Percentiles rank a stretch among this genome's conserved stretches.
Conservation (phyloP, 2,888 invertebrate genomes). For the Macroteleia sp. region DNA sequence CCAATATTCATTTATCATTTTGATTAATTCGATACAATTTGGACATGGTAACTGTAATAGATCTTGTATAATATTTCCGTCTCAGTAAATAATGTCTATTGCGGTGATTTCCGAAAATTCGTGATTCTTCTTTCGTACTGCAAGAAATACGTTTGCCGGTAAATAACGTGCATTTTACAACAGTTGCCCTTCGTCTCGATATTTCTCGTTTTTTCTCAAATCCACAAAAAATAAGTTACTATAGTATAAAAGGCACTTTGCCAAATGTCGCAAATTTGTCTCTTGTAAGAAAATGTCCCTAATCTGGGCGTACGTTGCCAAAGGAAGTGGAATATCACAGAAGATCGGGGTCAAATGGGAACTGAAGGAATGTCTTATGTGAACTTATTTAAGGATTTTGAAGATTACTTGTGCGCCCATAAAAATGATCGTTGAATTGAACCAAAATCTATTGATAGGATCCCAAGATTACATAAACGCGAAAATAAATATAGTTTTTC, state of each 20-base stretch:
- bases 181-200: not conserved
- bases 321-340: constrained; percentile 47
- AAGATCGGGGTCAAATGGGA: constrained; percentile 54
- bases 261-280: constrained; percentile 62
- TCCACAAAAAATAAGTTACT: constrained; percentile 41
- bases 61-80: constrained; percentile 6
- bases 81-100: constrained; percentile 7
- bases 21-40: not conserved
- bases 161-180: constrained; percentile 34
- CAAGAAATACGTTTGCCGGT: constrained; percentile 12
- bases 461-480: constrained; percentile 16
- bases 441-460: constrained; percentile 48
- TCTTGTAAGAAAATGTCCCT: constrained; percentile 50
- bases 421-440: constrained; percentile 55
- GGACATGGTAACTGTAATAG: not conserved
- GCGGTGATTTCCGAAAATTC: constrained; percentile 20
- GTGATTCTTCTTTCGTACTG: constrained; percentile 10
- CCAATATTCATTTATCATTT: not conserved
- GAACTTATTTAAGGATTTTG: constrained; percentile 57
- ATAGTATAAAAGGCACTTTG: constrained; percentile 50
- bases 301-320: constrained; percentile 42
- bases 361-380: constrained; percentile 49
- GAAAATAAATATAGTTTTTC: constrained; percentile 4
- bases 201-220: constrained; percentile 17
- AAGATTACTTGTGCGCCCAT: constrained; percentile 53